Base-by-base conservation (phyloP, 2,797 vertebrate species). In the Triplophysa yarkandensis region DNA sequence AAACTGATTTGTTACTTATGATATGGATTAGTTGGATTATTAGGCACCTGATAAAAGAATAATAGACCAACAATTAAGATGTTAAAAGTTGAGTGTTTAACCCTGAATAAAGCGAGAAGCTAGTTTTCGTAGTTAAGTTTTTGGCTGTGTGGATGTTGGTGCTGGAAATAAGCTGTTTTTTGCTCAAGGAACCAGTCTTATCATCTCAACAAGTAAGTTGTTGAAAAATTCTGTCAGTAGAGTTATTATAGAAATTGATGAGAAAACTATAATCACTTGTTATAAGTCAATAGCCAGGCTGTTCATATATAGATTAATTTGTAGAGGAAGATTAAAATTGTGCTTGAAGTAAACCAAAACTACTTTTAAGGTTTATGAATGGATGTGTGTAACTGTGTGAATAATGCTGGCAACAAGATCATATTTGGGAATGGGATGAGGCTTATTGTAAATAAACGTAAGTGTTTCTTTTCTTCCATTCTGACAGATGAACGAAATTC, bases 131-230 rank as follows among this genome's bases (percentile, higher is more conserved):
- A 83, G 57, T 83, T 78, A 77, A n/a, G 64, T 39, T 64, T 44
- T 82, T 65, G 73, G 84, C 83, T 81, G 90, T 92, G 91, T 88
- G 90, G 86, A 83, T 79, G 76, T 36, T 80, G 81, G 79, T 66
- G 76, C 60, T 62, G 58, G 32, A n/a, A 58, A 48, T 50, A 74
- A 58, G 50, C 6, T 69, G 46, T 50, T 65, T 23, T 65, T 78
- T 58, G 77, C 36, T 55, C 9, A 69, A 46, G 77, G 65, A 17
- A 78, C 44, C 7, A 69, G 65, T 11, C 58, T 78, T 55, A 8
- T 55, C 1, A 2, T 78, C 55, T 44, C 43, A 4, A 48, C 71
- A 64, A 67, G 77, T 79, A 67, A 71, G 72, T 74, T 39, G 6
- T n/a, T 21, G 2, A 5, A 52, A 52, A 36, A 52, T 2, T 39